These are phyloP conservation scores for Cuniculus paca DNA, from an alignment of 2,797 vertebrate species.

Conservation along the genomic window DNA sequence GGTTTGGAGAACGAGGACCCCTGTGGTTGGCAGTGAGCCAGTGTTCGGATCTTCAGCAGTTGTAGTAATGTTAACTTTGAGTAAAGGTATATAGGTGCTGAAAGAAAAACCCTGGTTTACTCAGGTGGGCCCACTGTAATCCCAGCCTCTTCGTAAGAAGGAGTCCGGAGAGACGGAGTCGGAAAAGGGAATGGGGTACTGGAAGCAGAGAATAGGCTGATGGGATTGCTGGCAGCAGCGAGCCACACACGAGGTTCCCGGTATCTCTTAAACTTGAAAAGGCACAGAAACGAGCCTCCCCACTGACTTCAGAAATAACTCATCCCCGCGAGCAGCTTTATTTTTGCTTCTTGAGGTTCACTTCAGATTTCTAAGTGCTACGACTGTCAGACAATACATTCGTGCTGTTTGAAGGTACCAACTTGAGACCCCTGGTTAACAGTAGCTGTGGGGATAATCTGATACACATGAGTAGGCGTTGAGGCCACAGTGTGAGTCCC, in stretches of 20 bases:
- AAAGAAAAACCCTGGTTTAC: neutral
- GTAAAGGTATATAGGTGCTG: neutral
- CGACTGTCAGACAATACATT: fast-evolving
- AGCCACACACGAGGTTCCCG: too few relatives aligned
- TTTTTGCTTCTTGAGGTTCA: neutral
- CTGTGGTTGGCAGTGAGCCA: neutral
- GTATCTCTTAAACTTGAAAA: neutral
- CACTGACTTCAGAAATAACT: neutral
- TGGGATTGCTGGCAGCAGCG: too few relatives aligned
- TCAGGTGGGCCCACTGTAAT: neutral
- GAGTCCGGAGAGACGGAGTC: neutral
- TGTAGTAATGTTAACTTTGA: neutral
- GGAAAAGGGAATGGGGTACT: neutral
- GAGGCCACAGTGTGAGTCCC: neutral
- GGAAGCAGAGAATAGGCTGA: neutral
- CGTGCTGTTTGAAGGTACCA: neutral
- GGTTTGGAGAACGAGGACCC: too few relatives aligned
- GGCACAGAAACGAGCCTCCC: fast-evolving
- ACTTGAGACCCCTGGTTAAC: neutral
- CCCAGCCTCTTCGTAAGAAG: neutral
- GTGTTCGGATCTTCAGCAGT: too few relatives aligned
- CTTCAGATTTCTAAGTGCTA: neutral
- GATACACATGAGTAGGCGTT: neutral
- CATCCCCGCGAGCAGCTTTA: fast-evolving
- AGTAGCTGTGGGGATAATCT: neutral